Percentiles rank a stretch among this genome's conserved stretches.
Evolutionary conservation across 2,888 invertebrate genomes (phyloP).

Genomic region (Cybosia mesomella): DNA sequence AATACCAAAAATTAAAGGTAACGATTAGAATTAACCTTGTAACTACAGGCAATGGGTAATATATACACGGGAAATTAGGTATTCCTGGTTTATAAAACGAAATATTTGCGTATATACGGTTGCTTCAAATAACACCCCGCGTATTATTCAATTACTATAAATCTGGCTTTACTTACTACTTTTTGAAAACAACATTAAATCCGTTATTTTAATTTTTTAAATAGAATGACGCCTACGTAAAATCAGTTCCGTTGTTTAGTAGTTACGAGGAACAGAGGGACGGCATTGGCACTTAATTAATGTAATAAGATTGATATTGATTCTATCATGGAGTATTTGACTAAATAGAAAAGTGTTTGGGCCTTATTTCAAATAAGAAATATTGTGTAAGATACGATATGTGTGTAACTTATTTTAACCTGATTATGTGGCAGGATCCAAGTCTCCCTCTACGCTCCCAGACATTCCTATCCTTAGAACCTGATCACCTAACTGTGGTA

Average conservation of each 20-base stretch:
- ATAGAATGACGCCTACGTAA: too few species aligned
- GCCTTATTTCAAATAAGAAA: neutral
- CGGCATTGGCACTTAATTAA: too few species aligned
- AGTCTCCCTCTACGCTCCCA: conserved; percentile 37
- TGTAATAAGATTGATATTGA: too few species aligned
- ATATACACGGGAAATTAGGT: neutral
- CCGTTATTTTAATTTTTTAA: too few species aligned
- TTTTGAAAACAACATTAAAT: too few species aligned
- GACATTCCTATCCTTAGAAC: conserved; percentile 43
- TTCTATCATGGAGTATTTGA: too few species aligned
- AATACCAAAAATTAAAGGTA: neutral
- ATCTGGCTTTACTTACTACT: too few species aligned
- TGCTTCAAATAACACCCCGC: too few species aligned
- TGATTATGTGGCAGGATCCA: conserved; percentile 40
- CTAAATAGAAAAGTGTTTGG: neutral
- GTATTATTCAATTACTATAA: too few species aligned
- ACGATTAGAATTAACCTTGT: neutral
- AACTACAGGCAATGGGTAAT: neutral
- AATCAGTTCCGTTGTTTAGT: too few species aligned
- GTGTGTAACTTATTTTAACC: neutral
- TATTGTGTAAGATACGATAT: neutral
- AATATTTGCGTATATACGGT: too few species aligned
- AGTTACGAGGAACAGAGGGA: too few species aligned
- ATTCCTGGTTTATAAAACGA: neutral
- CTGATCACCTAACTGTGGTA: conserved; percentile 50